phyloP scores from a whole-genome alignment of 1,140 invertebrate species.

The Pseudomyrmex flavicornis region DNA sequence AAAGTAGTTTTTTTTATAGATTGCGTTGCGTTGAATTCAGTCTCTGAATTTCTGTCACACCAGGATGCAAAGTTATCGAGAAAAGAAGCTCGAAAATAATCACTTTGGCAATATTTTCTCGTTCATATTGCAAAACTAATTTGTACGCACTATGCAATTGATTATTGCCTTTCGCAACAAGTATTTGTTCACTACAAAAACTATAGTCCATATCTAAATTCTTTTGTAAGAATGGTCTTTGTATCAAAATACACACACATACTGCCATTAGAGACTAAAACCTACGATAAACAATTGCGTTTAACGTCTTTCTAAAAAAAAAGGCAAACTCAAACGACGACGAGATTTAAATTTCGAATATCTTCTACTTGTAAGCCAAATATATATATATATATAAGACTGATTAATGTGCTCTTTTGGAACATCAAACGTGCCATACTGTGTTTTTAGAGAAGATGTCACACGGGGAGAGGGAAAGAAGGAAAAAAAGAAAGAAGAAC shows the following conservation, averaged over 20 bases:
- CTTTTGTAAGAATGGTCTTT: constrained; percentile 62
- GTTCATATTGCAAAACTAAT: no score
- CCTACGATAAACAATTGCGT: constrained; percentile 24
- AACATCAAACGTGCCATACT: constrained; percentile 64
- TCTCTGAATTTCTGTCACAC: no score
- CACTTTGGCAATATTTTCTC: no score
- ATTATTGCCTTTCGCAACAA: not conserved
- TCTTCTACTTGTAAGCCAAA: constrained; percentile 20
- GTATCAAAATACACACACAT: constrained; percentile 34
- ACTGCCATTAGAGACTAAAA: constrained; percentile 71
- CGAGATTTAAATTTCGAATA: constrained; percentile 41
- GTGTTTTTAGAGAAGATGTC: constrained; percentile 49
- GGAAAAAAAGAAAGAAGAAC: not conserved
- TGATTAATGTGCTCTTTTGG: constrained; percentile 71
- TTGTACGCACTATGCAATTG: no score
- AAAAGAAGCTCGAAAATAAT: no score
- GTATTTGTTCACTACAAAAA: no score
- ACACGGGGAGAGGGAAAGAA: not conserved
- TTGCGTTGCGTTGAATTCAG: no score
- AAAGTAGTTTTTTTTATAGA: no score
- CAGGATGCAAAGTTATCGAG: no score
- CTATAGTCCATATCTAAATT: constrained; percentile 40
- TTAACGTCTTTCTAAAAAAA: constrained; percentile 27
- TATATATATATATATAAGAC: constrained; percentile 57
- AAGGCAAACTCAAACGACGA: constrained; percentile 27